phyloP scores from a whole-genome alignment of 2,888 invertebrate species.

The Autographa pulchrina region DNA sequence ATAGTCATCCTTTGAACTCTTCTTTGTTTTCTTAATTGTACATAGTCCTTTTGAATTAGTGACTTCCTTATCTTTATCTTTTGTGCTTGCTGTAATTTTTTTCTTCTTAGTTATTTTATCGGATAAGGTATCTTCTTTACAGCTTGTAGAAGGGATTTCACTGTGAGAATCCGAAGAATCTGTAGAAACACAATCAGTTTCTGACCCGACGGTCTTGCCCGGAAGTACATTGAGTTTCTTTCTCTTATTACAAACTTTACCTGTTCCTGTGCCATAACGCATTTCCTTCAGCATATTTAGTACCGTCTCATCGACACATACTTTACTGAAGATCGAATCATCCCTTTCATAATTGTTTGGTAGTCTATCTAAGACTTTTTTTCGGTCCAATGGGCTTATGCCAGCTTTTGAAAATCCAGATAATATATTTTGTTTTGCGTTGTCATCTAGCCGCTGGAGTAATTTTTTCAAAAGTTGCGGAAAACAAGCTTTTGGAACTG shows the following conservation, averaged over 20 bases:
- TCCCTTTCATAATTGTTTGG: conserved; percentile 29
- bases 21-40: background rate
- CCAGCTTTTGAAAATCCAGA: conserved; percentile 57
- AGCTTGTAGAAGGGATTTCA: conserved; percentile 43
- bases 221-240: conserved; percentile 10
- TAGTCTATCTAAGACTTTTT: conserved; percentile 37
- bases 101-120: background rate
- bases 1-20: background rate
- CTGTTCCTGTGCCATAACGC: conserved; percentile 20
- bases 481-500: conserved; percentile 54
- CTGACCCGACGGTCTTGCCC: conserved; percentile 28
- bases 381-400: conserved; percentile 33
- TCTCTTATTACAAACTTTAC: conserved; percentile 6
- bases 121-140: conserved; percentile 26
- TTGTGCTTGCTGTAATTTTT: conserved; percentile 6
- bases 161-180: conserved; percentile 40
- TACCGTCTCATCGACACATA: conserved; percentile 37
- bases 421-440: conserved; percentile 46
- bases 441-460: conserved; percentile 49
- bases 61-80: background rate
- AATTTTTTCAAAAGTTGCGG: conserved; percentile 47
- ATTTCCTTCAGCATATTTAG: conserved; percentile 32
- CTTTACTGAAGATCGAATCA: conserved; percentile 28
- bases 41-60: background rate
- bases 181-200: conserved; percentile 28